phyloP scores from a whole-genome alignment of 92 coral and sea anemone species.

The Bergia sp. region DNA sequence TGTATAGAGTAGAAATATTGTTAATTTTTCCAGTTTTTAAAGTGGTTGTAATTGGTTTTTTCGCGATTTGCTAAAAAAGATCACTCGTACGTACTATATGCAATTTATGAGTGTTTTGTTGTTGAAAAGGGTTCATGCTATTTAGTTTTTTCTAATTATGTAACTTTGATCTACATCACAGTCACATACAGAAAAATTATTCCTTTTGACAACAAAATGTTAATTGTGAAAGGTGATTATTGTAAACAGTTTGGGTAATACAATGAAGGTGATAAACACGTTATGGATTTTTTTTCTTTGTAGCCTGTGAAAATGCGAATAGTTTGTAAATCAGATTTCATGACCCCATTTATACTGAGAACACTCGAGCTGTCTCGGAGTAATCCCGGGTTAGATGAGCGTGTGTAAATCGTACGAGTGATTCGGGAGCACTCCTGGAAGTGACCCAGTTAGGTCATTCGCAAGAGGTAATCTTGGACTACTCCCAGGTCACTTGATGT shows the following conservation, averaged over 20 bases:
- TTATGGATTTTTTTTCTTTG: background rate
- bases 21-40: background rate
- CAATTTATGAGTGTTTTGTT: background rate
- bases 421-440: too few relatives aligned
- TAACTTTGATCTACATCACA: background rate
- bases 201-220: slow-evolving; percentile 35
- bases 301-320: background rate
- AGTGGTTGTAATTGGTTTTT: background rate
- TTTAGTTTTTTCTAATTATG: background rate
- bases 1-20: slow-evolving; percentile 27
- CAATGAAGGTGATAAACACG: background rate
- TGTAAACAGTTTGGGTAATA: slow-evolving; percentile 35
- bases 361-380: too few relatives aligned
- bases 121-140: background rate
- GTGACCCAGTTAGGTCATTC: too few relatives aligned
- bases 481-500: too few relatives aligned
- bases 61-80: background rate
- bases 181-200: slow-evolving; percentile 38
- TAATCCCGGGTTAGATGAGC: too few relatives aligned
- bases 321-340: background rate
- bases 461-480: too few relatives aligned
- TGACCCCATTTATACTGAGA: background rate
- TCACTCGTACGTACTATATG: slow-evolving; percentile 25
- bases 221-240: slow-evolving; percentile 39
- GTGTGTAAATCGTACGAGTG: too few relatives aligned